These are phyloP conservation scores for Falco punctatus DNA, from an alignment of 2,113 vertebrate genomes.

Conservation along the genomic window DNA sequence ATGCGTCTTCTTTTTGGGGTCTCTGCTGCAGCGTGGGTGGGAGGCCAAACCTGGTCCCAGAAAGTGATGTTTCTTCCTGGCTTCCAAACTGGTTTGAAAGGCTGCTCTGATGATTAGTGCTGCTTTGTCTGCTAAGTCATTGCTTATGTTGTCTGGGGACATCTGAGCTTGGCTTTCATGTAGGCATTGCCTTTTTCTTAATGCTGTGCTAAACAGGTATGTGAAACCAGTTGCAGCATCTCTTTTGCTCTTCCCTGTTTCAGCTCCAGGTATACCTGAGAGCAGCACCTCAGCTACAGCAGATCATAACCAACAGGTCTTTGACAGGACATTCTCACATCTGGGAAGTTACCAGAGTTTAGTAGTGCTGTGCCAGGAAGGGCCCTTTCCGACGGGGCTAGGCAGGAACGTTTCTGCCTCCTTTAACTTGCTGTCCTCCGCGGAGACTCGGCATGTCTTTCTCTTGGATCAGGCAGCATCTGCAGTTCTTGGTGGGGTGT, in stretches of 20 bases:
- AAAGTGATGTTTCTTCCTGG: background rate
- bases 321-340: background rate
- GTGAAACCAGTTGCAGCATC: background rate
- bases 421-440: background rate
- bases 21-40: background rate
- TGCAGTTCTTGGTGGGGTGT: background rate
- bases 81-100: background rate
- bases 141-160: background rate
- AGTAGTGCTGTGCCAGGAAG: background rate
- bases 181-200: background rate
- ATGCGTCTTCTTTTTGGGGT: accelerated
- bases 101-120: background rate
- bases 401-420: background rate
- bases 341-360: accelerated
- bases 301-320: background rate
- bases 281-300: background rate
- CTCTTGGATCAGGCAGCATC: background rate
- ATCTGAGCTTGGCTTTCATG: background rate
- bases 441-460: accelerated
- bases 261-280: background rate
- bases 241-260: background rate
- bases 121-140: background rate
- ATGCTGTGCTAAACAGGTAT: accelerated
- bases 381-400: background rate
- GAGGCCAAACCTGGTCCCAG: background rate